phyloP scores from a whole-genome alignment of 2,888 invertebrate genomes.

The Opisthograptis luteolata region DNA sequence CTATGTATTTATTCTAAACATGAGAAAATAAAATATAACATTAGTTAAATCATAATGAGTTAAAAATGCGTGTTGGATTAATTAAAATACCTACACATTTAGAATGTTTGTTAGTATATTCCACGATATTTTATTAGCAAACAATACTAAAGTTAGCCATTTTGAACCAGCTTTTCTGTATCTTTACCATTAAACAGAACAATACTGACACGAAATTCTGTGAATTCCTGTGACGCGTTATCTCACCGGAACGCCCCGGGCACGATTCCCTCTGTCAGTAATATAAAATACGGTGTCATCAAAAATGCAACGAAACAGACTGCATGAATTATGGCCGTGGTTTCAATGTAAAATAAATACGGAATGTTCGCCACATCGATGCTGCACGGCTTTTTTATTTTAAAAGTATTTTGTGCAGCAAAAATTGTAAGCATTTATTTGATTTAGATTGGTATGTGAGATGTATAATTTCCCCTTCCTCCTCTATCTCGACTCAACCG shows the following conservation, averaged over 20 bases:
- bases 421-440: not conserved
- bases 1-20: no score
- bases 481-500: no score
- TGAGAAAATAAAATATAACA: no score
- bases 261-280: constrained; percentile 49
- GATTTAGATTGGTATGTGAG: not conserved
- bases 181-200: not conserved
- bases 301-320: constrained; percentile 59
- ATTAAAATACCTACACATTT: no score
- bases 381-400: constrained; percentile 28
- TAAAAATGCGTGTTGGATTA: no score
- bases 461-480: no score
- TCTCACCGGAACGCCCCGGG: constrained; percentile 43
- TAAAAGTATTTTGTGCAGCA: constrained; percentile 2
- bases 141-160: no score
- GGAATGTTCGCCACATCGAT: constrained; percentile 31
- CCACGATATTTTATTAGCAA: no score
- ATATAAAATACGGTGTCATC: constrained; percentile 59
- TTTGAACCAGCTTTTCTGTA: no score
- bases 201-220: not conserved
- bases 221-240: constrained; percentile 42
- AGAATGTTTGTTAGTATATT: no score
- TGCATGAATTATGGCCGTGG: constrained; percentile 54
- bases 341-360: constrained; percentile 53
- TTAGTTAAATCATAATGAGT: no score